Evolutionary conservation across 2,113 vertebrate genomes (phyloP), one percentile per base, ranked within the genome.

Genomic region (Tautogolabrus adspersus): DNA sequence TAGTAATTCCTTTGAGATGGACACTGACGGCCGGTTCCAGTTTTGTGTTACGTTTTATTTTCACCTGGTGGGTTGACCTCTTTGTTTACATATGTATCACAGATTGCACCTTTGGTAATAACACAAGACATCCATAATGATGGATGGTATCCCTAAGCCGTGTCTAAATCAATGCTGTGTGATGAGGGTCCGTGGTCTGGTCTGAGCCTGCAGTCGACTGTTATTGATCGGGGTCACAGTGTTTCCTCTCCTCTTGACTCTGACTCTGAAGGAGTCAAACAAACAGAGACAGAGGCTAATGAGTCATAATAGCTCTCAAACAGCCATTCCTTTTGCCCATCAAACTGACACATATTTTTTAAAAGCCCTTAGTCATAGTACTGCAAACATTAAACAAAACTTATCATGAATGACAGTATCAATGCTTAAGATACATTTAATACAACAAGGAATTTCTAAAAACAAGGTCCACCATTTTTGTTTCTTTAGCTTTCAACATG

Each of bases 151-250:
- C 10, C 11, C 44, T 79, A 30, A 82, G 57, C 19, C 49, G 44
- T 47, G 47, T 51, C 66, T 64, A 3, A 44, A 67, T 65, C 30
- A 69, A 86, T 58, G 34, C 30, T 10, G 9, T 34, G 19, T 68
- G 65, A 66, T 3, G 54, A 52, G 72, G 16, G 58, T 26, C 23
- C 58, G 34, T 64, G 54, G 46, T 71, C 55, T 80, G 47, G n/a
- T 77, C 19, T 60, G 26, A 64, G 51, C 19, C 56, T 61, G 30
- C 23, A 64, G 56, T 79, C 10, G 8, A 58, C 77, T 79, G 47
- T 13, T 71, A 87, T 85, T 79, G 82, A 87, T 83, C 16, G 0
- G n/a, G 73, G 71, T 89, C 73, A 77, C 10, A 15, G n/a, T 46
- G 18, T 77, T 69, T 75, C n/a, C 7, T 52, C 37, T 69, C 38